These are phyloP conservation scores for Eira barbara DNA, from an alignment of 2,113 vertebrate genomes.

Conservation along the genomic window DNA sequence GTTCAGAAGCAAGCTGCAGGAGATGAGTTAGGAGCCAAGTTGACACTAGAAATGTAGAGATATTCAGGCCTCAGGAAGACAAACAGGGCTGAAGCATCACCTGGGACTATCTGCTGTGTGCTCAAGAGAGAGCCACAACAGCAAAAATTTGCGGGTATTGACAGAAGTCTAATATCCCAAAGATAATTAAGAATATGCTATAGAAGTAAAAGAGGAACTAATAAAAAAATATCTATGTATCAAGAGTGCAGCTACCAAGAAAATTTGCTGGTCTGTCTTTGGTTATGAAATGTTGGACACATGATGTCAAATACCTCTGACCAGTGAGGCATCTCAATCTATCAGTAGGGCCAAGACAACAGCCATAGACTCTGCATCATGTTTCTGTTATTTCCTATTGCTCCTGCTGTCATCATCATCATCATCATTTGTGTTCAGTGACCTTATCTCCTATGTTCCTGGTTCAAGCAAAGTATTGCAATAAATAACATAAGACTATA, in stretches of 20 bases:
- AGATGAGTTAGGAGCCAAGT: background rate
- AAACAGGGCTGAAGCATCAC: background rate
- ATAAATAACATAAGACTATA: background rate
- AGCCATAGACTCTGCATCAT: background rate
- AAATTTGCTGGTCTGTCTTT: background rate
- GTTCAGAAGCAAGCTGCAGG: background rate
- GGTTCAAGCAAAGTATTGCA: background rate
- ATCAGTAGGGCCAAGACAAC: too few species aligned
- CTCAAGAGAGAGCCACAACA: background rate
- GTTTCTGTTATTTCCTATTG: fast-evolving
- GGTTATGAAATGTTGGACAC: background rate
- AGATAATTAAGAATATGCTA: background rate
- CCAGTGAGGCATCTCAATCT: background rate
- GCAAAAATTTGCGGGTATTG: background rate
- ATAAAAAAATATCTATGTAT: background rate
- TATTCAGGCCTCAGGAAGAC: background rate
- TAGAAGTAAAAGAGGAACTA: background rate
- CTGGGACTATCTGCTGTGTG: background rate
- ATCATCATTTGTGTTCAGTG: background rate
- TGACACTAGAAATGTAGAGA: background rate
- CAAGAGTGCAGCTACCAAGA: background rate
- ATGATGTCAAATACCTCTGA: background rate
- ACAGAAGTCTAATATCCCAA: background rate
- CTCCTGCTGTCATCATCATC: fast-evolving
- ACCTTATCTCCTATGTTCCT: too few species aligned